A percentile compares a stretch with the other conserved stretches of the same genome.
Evolutionary conservation across 2,888 invertebrate species (phyloP).

Genomic region (Zygothrica quintamaculata): DNA sequence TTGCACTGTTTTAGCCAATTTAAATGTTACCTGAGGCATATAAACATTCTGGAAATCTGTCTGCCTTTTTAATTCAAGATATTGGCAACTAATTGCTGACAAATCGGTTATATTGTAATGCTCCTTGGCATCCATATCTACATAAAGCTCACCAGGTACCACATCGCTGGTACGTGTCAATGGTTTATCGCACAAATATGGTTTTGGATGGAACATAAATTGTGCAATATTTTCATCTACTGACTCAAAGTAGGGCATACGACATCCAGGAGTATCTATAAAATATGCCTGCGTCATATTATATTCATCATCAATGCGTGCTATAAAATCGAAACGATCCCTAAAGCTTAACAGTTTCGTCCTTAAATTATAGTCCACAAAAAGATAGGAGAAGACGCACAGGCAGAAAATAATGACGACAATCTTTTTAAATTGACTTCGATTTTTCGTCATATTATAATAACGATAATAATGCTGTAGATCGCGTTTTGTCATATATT

Average conservation of each 20-base stretch:
- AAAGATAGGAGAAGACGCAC: conserved; percentile 82
- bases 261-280: conserved; percentile 83
- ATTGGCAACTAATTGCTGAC: conserved; percentile 74
- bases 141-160: conserved; percentile 61
- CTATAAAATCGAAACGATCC: conserved; percentile 82
- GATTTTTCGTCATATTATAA: conserved; percentile 79
- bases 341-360: conserved; percentile 79
- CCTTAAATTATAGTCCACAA: conserved; percentile 82
- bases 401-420: conserved; percentile 79
- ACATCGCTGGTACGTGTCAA: conserved; percentile 71
- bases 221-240: conserved; percentile 80
- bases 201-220: conserved; percentile 76
- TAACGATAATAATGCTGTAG: conserved; percentile 82
- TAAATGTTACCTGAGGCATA: conserved; percentile 49
- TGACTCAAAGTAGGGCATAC: conserved; percentile 83
- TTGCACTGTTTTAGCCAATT: conserved; percentile 46
- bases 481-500: conserved; percentile 83
- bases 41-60: conserved; percentile 73
- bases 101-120: conserved; percentile 76
- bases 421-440: conserved; percentile 81
- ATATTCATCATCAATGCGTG: conserved; percentile 80
- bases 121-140: conserved; percentile 77
- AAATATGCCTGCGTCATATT: conserved; percentile 82
- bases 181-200: conserved; percentile 74
- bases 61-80: conserved; percentile 72